phyloP scores from a whole-genome alignment of 2,797 vertebrate species.

The Glyptemys insculpta region DNA sequence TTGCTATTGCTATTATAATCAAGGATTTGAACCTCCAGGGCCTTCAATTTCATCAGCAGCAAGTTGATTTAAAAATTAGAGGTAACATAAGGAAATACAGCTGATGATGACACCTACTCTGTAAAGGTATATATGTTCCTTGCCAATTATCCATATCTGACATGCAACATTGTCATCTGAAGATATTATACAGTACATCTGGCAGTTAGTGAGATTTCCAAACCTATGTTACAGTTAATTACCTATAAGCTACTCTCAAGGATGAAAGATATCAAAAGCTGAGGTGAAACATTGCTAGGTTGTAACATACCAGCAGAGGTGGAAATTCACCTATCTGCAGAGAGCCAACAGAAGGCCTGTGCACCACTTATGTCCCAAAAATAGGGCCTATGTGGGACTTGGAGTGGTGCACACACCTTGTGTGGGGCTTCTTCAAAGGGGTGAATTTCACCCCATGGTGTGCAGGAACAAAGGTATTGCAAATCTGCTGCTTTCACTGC shows the following conservation, averaged over 20 bases:
- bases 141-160: background rate
- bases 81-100: fast-evolving
- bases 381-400: background rate
- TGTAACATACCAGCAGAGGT: background rate
- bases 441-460: background rate
- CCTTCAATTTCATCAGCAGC: background rate
- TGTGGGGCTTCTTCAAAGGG: background rate
- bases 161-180: background rate
- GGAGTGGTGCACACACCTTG: background rate
- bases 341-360: background rate
- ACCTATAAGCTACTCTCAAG: background rate
- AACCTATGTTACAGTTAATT: fast-evolving
- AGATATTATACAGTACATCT: background rate
- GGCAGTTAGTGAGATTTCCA: background rate
- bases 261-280: background rate
- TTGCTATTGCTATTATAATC: background rate
- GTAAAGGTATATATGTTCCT: background rate
- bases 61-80: background rate
- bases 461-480: background rate
- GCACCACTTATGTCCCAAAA: background rate
- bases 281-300: background rate
- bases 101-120: background rate
- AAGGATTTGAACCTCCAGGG: background rate
- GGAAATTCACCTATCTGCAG: background rate
- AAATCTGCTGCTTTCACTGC: background rate